phyloP scores from a whole-genome alignment of 2,888 invertebrate species.

The Digitonthophagus gazella region DNA sequence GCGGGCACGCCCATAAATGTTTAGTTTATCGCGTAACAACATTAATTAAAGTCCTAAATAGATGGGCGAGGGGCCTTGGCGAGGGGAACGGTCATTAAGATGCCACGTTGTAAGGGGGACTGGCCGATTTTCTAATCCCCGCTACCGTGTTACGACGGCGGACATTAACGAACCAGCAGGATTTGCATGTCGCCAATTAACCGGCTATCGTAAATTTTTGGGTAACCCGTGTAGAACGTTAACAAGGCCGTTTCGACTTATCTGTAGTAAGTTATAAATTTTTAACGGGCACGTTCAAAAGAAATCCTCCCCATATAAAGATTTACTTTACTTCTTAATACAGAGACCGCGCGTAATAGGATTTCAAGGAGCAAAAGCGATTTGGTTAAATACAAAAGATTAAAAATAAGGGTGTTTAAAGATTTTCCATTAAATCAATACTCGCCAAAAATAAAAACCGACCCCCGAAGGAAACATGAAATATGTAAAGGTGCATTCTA shows the following conservation, averaged over 20 bases:
- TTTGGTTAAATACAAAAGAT: constrained; percentile 24
- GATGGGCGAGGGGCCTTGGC: constrained; percentile 33
- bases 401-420: no score
- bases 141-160: not conserved
- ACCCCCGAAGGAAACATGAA: not conserved
- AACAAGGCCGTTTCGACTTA: not conserved
- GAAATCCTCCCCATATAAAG: not conserved
- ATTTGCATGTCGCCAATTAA: not conserved
- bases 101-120: constrained; percentile 32
- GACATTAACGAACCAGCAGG: not conserved
- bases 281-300: not conserved
- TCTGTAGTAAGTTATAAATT: not conserved
- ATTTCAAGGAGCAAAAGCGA: constrained; percentile 19
- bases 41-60: constrained; percentile 48
- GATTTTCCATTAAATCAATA: no score
- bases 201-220: not conserved
- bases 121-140: not conserved
- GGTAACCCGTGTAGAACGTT: not conserved
- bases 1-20: constrained; percentile 42
- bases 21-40: constrained; percentile 46
- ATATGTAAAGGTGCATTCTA: not conserved
- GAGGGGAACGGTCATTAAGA: constrained; percentile 39
- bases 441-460: not conserved
- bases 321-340: not conserved
- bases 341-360: not conserved